These are phyloP conservation scores for Paratilapia polleni DNA, from an alignment of 2,113 vertebrate genomes.

Conservation along the genomic window DNA sequence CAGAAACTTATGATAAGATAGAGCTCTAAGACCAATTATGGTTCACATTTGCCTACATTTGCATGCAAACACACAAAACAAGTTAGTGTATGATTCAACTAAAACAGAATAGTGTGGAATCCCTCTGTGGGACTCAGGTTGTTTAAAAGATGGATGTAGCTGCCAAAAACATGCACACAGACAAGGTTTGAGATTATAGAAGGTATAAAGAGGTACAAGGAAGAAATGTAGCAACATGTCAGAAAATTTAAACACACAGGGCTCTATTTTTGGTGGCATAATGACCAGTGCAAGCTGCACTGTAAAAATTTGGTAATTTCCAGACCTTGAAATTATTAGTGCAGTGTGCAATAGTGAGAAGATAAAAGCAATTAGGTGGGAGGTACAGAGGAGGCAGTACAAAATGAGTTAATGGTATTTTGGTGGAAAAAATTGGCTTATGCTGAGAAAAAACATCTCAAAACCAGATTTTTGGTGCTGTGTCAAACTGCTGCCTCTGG, in stretches of 20 bases:
- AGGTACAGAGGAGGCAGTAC: not conserved
- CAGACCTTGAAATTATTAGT: not conserved
- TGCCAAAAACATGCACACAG: not conserved
- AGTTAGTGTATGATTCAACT: not conserved
- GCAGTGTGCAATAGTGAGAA: not conserved
- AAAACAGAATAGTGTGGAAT: not conserved
- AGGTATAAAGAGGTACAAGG: not conserved
- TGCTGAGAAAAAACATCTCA: not conserved
- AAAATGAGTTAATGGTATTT: not conserved
- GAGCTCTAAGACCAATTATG: not conserved
- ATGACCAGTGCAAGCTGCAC: not conserved
- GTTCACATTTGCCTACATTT: not conserved
- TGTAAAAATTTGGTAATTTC: not conserved
- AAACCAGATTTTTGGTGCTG: no score
- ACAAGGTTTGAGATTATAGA: not conserved
- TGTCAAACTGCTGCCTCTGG: no score
- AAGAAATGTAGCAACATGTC: not conserved
- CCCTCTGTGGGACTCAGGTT: not conserved
- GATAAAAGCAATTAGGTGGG: not conserved
- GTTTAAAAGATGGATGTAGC: not conserved
- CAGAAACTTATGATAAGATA: conserved; percentile 4
- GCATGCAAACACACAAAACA: not conserved
- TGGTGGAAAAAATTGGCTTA: not conserved
- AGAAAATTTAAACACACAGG: not conserved
- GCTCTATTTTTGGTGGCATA: not conserved